Evolutionary conservation across 2,113 vertebrate species (phyloP).

Genomic region (Pantherophis guttatus): DNA sequence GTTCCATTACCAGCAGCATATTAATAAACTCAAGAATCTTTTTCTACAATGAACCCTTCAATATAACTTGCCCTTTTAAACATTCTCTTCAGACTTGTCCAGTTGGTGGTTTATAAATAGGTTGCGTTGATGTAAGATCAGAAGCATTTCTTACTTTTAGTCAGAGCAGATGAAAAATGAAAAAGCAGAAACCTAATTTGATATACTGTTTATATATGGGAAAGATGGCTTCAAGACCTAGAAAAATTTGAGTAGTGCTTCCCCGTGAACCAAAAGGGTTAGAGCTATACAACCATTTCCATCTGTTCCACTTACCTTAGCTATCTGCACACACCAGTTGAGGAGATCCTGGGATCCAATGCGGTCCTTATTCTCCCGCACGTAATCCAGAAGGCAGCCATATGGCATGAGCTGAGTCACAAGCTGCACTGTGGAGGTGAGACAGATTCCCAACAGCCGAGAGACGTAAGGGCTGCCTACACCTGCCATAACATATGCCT

Average conservation of each 20-base stretch:
- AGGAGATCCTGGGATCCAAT: slow-evolving; percentile 93
- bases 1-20: not conserved
- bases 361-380: slow-evolving; percentile 89
- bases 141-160: not conserved
- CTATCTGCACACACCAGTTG: slow-evolving; percentile 98
- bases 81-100: not conserved
- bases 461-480: slow-evolving; percentile 92
- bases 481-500: slow-evolving; percentile 97
- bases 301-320: slow-evolving; percentile 77
- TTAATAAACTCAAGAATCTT: not conserved
- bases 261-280: no score
- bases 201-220: not conserved
- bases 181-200: not conserved
- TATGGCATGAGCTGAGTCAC: slow-evolving; percentile 99
- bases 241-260: not conserved
- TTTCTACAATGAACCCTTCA: not conserved
- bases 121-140: not conserved
- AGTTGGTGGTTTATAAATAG: not conserved
- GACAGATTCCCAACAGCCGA: slow-evolving; percentile 92
- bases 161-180: not conserved
- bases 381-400: slow-evolving; percentile 93
- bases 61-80: not conserved
- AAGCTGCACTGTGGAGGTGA: slow-evolving; percentile 96
- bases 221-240: not conserved
- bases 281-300: not conserved